phyloP scores from a whole-genome alignment of 2,888 invertebrate genomes.

The Scaptomyza parva region DNA sequence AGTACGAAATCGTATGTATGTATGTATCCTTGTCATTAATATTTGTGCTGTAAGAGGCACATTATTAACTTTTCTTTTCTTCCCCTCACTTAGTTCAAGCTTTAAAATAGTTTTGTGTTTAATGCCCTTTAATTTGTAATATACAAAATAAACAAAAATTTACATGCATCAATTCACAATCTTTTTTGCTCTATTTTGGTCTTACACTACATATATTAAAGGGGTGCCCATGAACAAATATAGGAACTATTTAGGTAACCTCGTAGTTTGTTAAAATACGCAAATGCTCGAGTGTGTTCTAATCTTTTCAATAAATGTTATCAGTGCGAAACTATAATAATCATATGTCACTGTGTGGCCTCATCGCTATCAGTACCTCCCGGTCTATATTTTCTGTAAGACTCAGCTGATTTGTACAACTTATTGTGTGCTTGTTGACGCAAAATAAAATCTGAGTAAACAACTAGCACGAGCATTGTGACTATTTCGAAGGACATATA shows the following conservation, averaged over 20 bases:
- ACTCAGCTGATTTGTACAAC: constrained; percentile 1
- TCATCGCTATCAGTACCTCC: constrained; percentile 5
- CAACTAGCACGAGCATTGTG: background rate
- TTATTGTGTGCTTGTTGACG: background rate
- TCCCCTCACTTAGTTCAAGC: constrained; percentile 20
- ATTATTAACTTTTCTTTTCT: constrained; percentile 25
- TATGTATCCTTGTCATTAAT: constrained; percentile 41
- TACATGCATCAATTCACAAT: background rate
- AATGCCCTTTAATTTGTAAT: constrained; percentile 16
- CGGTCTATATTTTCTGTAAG: constrained; percentile 2
- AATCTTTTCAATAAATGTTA: constrained; percentile 4
- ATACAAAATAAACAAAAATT: constrained; percentile 30
- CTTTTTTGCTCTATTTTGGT: background rate
- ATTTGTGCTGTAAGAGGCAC: constrained; percentile 13
- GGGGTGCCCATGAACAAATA: background rate
- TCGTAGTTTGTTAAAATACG: background rate
- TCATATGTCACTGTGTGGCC: constrained; percentile 6
- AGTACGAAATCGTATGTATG: constrained; percentile 64
- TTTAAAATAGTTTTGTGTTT: constrained; percentile 15
- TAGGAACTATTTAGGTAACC: background rate
- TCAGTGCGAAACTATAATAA: constrained; percentile 4
- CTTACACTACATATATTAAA: background rate
- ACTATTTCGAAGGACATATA: background rate
- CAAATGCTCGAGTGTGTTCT: background rate
- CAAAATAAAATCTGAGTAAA: background rate